phyloP scores from a whole-genome alignment of 1,140 invertebrate genomes.

The Apis laboriosa region DNA sequence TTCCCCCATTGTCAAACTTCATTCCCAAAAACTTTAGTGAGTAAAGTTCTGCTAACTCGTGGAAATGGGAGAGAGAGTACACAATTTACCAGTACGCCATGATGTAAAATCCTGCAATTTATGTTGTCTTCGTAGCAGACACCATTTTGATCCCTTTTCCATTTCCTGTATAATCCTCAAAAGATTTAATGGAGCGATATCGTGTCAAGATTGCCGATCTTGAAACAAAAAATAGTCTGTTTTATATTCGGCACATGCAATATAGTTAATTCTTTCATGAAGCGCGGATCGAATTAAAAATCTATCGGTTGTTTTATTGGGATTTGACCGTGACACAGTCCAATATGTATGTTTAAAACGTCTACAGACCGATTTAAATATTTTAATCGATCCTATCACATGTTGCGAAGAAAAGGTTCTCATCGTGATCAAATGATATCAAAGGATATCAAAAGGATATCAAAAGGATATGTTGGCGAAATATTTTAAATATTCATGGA shows the following conservation, averaged over 20 bases:
- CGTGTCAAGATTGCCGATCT: conserved; percentile 62
- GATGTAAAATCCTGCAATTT: background rate
- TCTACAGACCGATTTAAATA: background rate
- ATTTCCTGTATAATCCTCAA: background rate
- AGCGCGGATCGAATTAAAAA: background rate
- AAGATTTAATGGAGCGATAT: conserved; percentile 22
- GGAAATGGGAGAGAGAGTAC: background rate
- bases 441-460: background rate
- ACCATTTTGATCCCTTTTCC: background rate
- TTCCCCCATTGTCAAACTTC: background rate
- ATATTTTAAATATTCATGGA: conserved; percentile 4
- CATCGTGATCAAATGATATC: background rate
- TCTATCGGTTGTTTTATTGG: background rate
- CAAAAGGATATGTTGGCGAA: background rate
- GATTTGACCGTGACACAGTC: conserved; percentile 28
- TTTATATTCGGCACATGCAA: conserved; percentile 26
- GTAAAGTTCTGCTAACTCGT: background rate
- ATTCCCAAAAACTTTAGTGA: background rate
- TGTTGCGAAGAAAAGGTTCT: background rate
- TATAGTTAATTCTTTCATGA: conserved; percentile 19
- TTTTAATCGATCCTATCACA: background rate
- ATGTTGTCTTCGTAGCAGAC: background rate
- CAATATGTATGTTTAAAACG: background rate
- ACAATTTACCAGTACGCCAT: background rate
- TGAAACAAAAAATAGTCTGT: conserved; percentile 43